Base-by-base conservation (phyloP, 2,113 vertebrate genomes). In the Nestor notabilis region DNA sequence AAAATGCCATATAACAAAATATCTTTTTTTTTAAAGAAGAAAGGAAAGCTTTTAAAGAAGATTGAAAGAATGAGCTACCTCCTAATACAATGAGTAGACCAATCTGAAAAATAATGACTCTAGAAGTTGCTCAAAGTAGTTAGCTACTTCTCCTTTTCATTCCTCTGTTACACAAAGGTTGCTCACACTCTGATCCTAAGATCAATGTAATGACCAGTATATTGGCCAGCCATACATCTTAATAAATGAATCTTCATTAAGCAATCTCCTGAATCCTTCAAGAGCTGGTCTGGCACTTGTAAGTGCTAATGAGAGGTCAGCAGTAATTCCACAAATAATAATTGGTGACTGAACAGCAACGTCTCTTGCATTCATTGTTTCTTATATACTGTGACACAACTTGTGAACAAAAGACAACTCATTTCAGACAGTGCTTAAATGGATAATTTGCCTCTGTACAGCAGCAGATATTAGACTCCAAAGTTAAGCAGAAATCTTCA, bases 241-340 rank as follows among this genome's bases (percentile, higher is more conserved):
- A 64, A 94, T 87, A 93, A 90, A 87, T 41, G 56, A 81, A 71
- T 82, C 71, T 93, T 89, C 77, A 75, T 92, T 93, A 94, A 65
- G 27, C 80, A 56, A 72, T 47, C 88, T 79, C 86, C 76, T 82
- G 81, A 90, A 88, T 90, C 50, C 55, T 78, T 78, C 72, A 79
- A 71, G 72, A 92, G 47, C 52, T 56, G 69, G 7, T 77, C 65
- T 75, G 76, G 47, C 52, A 64, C 65, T 52, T 75, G 20, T 78
- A 78, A 92, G 60, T 18, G 50, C 76, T 93, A 77, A 83, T 17
- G 19, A 90, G 79, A 92, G 95, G 81, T 84, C 93, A 94, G 83
- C 60, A 46, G 55, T 63, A 91, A 93, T 82, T 91, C 77, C 1
- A 11, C 83, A 96, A 95, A 94, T 91, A 89, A 81, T 78, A 92